phyloP scores from a whole-genome alignment of 2,113 vertebrate genomes.

The Hippolais icterina region DNA sequence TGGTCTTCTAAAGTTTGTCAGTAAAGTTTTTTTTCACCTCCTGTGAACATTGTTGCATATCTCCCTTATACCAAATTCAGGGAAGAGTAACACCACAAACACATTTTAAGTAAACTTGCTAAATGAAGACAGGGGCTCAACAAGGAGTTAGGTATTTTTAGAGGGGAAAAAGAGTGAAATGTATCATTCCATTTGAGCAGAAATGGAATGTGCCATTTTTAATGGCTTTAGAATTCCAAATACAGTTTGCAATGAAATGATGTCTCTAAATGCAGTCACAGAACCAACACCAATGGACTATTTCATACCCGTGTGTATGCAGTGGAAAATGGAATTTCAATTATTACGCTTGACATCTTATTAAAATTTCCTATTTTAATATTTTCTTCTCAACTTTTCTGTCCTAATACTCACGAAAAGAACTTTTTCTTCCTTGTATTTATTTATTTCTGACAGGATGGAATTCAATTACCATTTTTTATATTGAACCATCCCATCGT shows the following conservation, averaged over 20 bases:
- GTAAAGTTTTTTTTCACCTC: not conserved
- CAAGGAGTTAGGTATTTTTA: not conserved
- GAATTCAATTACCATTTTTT: not conserved
- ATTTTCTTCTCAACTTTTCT: not conserved
- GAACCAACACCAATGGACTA: not conserved
- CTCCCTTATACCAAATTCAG: rapidly evolving
- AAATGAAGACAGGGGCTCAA: rapidly evolving
- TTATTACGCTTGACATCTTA: not conserved
- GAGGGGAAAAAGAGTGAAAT: not conserved
- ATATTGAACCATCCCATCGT: not conserved
- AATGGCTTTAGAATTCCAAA: conserved; percentile 7
- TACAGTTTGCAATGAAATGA: not conserved
- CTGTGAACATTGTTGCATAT: too few species aligned
- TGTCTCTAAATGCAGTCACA: not conserved
- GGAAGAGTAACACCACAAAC: not conserved
- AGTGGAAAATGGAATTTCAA: not conserved
- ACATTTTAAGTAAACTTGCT: not conserved
- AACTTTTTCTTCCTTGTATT: not conserved
- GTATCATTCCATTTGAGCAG: not conserved
- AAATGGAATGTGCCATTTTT: not conserved
- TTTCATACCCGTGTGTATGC: not conserved
- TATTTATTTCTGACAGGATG: not conserved
- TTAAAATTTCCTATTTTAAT: not conserved
- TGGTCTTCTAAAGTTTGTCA: not conserved
- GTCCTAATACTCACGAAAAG: not conserved